Percentiles rank a stretch among this genome's conserved stretches.
phyloP scores from a whole-genome alignment of 1,140 invertebrate species.

The Nasonia vitripennis region DNA sequence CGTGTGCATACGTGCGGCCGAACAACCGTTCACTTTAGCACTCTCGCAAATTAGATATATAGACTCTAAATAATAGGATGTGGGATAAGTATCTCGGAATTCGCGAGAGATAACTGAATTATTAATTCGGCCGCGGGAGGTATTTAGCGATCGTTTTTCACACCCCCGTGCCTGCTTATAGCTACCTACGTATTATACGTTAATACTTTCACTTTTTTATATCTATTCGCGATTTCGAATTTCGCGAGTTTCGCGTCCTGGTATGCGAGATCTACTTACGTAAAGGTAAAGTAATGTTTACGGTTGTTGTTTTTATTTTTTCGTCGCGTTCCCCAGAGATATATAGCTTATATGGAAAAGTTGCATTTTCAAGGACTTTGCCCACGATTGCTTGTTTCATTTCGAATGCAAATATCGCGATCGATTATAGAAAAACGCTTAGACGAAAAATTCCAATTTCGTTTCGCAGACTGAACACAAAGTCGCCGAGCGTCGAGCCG shows the following conservation, averaged over 20 bases:
- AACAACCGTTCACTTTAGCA: slow-evolving; percentile 36
- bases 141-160: not conserved
- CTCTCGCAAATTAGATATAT: slow-evolving; percentile 29
- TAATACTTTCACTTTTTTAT: not conserved
- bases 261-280: not conserved
- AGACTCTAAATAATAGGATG: slow-evolving; percentile 35
- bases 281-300: not conserved
- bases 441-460: not conserved
- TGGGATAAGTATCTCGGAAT: slow-evolving; percentile 16
- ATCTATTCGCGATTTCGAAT: slow-evolving; percentile 37
- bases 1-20: not conserved
- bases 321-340: too few relatives aligned
- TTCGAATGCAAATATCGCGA: too few relatives aligned
- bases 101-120: slow-evolving; percentile 10
- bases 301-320: not conserved
- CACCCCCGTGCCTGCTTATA: not conserved
- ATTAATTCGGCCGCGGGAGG: not conserved
- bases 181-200: not conserved
- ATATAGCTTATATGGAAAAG: not conserved
- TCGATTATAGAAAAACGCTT: too few relatives aligned
- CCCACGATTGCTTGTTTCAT: not conserved
- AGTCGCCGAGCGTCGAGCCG: slow-evolving; percentile 48
- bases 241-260: too few relatives aligned
- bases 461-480: not conserved
- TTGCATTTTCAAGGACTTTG: not conserved